Evolutionary conservation across 2,797 vertebrate genomes (phyloP), one percentile per base, ranked within the genome.

Genomic region (Danio choprae): DNA sequence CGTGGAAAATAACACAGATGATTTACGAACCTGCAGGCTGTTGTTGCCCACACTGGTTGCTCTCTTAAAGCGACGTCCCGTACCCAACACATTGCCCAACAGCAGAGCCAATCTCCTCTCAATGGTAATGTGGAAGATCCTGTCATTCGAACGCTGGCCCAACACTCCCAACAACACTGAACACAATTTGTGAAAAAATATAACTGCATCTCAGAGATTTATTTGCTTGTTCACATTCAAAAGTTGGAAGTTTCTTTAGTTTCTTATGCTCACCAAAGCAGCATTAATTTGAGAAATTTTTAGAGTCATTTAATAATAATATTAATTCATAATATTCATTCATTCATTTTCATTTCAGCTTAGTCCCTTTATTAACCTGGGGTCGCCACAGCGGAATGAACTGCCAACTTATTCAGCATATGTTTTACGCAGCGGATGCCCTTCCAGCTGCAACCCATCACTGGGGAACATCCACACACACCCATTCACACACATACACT

Each of bases 81-180:
- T 75, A 86, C 92, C 88, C 81, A 95, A 86, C 0, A 94, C 97
- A 81, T 98, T 97, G 0, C 93, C 92, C 1, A 99, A 91, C 80
- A 98, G 88, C 88, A 94, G 93, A 51, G 97, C 97, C 75, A 99
- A 87, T 4, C 95, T 95, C 46, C 97, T 92, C 87, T 99, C 98
- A 92, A 98, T 96, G 90, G 94, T 96, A 0, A 96, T 95, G 82
- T 94, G 96, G 81, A 99, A 99, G 73, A 94, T 95, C 16, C 96
- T 95, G 73, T 95, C 96, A 51, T 92, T 90, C 60, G 94, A 89
- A 62, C 95, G 94, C 86, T 93, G 93, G 80, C 98, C 95, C 13
- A 93, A 62, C 0, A 99, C 96, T 0, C 97, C 98, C 87, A 99
- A 86, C 55, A 99, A 92, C 84, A 99, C 98, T 99, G 56, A 38